Evolutionary conservation across 1,140 invertebrate species (phyloP), one percentile per base, ranked within the genome.

Genomic region (Brachionus rubens): DNA sequence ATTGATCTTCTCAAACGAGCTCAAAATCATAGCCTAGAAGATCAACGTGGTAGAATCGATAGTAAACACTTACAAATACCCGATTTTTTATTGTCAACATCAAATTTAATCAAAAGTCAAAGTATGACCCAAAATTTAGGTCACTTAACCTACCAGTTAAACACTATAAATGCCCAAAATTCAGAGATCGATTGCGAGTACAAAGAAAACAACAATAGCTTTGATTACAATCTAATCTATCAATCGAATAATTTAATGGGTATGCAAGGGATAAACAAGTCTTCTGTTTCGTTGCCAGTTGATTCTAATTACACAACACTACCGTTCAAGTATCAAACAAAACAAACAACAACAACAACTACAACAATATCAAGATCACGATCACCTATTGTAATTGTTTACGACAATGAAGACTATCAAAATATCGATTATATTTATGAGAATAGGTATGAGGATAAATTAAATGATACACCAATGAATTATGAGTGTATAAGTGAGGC

Each of bases 51-150:
- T 36, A 19, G 46, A 16, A 50, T 72, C 9, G 68, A 72, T n/a
- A 72, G 43, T 1, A 72, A 36, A 50, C 30, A 41, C 12, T 36
- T 72, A 33, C 30, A 48, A 24, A 48, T 72, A 5, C 68, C 68
- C 7, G 68, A 72, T 7, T 72, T 72, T 54, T 50, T 72, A 26
- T 48, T 72, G 12, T 16, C 68, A 10, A 16, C 16, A 24, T 30
- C 16, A 19, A 65, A 65, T 28, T 24, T 72, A 21, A 72, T 72
- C 2, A 48, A 72, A 30, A 72, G 46, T 26, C 68, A 72, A 50
- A 50, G 33, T 26, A 48, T 72, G 68, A 72, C 68, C 12, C 59
- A 65, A 65, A 65, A 65, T 43, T 43, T 65, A 36, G 40, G 59
- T 16, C 28, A 65, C 10, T 43, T 65, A 6, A 65, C 19, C 40